Evolutionary conservation across 2,113 vertebrate species (phyloP), one percentile per base, ranked within the genome.

Genomic region (Ibidorhyncha struthersii): DNA sequence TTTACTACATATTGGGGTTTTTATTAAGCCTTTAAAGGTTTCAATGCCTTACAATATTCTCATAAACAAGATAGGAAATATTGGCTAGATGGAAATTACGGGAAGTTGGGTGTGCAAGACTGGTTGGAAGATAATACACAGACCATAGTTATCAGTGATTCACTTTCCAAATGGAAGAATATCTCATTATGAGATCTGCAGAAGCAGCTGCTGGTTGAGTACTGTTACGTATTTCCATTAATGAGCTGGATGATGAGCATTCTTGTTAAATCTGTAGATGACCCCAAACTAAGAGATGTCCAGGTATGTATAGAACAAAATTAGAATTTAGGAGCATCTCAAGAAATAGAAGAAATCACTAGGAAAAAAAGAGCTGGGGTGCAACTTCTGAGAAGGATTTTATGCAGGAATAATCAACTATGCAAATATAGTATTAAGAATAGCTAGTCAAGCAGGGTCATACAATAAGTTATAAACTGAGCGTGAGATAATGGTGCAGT

Each of bases 161-260:
- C 7, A 21, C 47, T 94, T 87, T 40, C 38, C 80, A 65, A 77
- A 49, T 62, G 58, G 86, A 73, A 81, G 67, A 73, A 41, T 73
- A 62, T 66, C 27, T 62, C 89, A 89, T 89, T 77, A 88, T 62
- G 55, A 94, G 67, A 58, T 61, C 36, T 73, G 72, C 83, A 70
- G 76, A 89, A 91, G 59, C 5, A 0, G 45, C 80, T 89, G 41
- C 83, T 89, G n/a, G 34, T 92, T 89, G 76, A 93, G 74, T 73
- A 66, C 66, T 53, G 45, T 74, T 95, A 86, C 0, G 0, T 86
- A 73, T 92, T 93, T 86, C 72, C 59, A 73, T 95, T 96, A 94
- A 92, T 96, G 89, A 96, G 85, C 85, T 72, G 71, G 23, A 72
- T 79, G 93, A 81, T 82, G 74, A 95, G 55, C 32, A 16, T 63